Conservation (phyloP, 2,797 vertebrate genomes). For the Betta splendens region DNA sequence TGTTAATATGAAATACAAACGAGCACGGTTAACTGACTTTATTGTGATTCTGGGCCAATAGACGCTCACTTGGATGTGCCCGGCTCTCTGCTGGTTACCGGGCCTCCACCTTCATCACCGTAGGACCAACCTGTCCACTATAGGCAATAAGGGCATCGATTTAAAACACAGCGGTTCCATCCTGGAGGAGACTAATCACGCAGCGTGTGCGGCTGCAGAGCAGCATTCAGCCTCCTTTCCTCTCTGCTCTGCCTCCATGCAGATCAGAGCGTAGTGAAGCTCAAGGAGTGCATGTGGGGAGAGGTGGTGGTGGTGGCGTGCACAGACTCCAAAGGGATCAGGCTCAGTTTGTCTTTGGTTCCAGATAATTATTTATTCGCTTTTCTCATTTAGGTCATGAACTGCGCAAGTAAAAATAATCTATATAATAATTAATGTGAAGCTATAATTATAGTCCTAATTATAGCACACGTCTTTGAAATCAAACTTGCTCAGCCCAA, state of each 20-base stretch:
- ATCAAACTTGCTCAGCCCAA: background rate
- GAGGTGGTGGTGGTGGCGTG: background rate
- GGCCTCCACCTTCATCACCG: conserved; percentile 24
- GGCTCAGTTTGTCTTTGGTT: background rate
- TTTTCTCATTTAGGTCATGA: background rate
- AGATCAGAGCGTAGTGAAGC: conserved; percentile 39
- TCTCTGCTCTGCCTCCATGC: conserved; percentile 27
- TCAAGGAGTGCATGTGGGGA: conserved; percentile 8
- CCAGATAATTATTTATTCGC: background rate
- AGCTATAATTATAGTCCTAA: background rate
- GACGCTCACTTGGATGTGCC: no score
- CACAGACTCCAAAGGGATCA: conserved; percentile 11
- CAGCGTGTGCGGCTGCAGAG: no score
- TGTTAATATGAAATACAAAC: no score
- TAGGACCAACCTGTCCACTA: conserved; percentile 16
- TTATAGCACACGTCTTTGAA: background rate
- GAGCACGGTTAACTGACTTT: background rate
- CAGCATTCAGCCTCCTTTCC: no score
- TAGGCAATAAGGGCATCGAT: conserved; percentile 22
- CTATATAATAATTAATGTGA: background rate
- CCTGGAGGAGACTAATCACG: conserved; percentile 21
- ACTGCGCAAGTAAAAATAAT: background rate
- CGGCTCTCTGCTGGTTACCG: conserved; percentile 20
- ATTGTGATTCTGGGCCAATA: conserved; percentile 1
- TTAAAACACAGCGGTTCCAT: conserved; percentile 20